A percentile compares a stretch with the other conserved stretches of the same genome.
Conservation (phyloP, 2,113 vertebrate genomes). For the Phrynosoma blainvillii region DNA sequence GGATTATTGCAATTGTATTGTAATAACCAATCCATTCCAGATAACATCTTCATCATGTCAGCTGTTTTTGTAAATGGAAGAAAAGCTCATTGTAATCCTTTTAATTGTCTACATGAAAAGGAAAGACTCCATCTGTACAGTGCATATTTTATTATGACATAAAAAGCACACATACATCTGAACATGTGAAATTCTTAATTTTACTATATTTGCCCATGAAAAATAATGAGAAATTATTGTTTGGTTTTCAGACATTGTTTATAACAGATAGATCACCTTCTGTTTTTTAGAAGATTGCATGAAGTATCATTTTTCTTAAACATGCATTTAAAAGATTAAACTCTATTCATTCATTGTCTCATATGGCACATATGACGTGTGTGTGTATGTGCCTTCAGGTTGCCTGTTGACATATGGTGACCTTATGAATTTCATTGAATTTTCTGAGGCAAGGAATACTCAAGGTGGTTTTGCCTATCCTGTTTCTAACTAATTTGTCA, state of each 20-base stretch:
- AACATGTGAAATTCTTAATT: neutral
- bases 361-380: neutral
- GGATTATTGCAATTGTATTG: neutral
- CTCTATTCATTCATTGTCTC: slow-evolving; percentile 4
- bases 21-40: neutral
- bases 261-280: neutral
- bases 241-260: neutral
- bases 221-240: too few relatives aligned
- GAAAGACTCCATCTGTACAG: neutral
- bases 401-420: too few relatives aligned
- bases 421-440: too few relatives aligned
- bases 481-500: neutral
- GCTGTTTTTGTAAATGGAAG: neutral
- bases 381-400: too few relatives aligned
- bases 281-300: neutral
- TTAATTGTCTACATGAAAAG: neutral
- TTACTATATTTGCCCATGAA: neutral
- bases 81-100: neutral
- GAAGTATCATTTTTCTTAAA: neutral
- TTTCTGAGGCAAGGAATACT: too few relatives aligned
- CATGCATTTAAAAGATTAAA: neutral
- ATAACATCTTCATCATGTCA: neutral
- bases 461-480: neutral
- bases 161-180: neutral
- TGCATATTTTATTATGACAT: neutral